These are phyloP conservation scores for Napeogenes sylphis DNA, from an alignment of 2,888 invertebrate species.

Conservation along the genomic window DNA sequence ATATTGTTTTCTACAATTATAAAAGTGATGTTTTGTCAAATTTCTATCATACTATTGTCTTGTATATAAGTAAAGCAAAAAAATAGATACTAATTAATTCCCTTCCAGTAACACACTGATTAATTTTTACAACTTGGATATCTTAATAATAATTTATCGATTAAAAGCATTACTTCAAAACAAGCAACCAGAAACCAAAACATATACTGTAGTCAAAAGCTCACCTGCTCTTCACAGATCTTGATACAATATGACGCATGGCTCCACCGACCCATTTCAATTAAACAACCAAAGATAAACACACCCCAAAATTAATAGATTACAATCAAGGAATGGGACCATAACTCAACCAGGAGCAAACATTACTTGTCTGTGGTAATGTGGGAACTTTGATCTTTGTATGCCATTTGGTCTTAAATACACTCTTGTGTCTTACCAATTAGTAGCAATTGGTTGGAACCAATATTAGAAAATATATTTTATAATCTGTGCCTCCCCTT, in stretches of 20 bases:
- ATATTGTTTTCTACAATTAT: no score
- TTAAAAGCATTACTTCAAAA: not conserved
- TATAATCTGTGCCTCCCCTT: no score
- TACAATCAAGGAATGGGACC: slow-evolving; percentile 49
- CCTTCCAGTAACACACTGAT: no score
- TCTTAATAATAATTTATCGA: no score
- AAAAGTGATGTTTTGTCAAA: no score
- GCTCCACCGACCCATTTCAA: slow-evolving; percentile 29
- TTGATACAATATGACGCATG: slow-evolving; percentile 17
- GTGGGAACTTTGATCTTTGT: slow-evolving; percentile 25
- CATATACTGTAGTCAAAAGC: not conserved
- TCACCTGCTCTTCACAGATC: slow-evolving; percentile 12
- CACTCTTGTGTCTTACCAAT: not conserved
- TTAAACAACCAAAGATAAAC: slow-evolving; percentile 43
- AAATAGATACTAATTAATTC: no score
- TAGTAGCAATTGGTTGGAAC: not conserved
- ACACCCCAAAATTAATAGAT: slow-evolving; percentile 43
- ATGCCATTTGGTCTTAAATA: not conserved
- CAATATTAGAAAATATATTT: no score
- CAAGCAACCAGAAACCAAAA: not conserved
- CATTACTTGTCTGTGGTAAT: slow-evolving; percentile 33
- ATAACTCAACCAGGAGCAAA: slow-evolving; percentile 42
- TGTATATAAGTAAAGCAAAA: no score
- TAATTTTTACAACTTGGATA: no score
- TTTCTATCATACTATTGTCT: no score